Conservation (phyloP, 2,797 vertebrate species). For the Enteromius paludinosus region DNA sequence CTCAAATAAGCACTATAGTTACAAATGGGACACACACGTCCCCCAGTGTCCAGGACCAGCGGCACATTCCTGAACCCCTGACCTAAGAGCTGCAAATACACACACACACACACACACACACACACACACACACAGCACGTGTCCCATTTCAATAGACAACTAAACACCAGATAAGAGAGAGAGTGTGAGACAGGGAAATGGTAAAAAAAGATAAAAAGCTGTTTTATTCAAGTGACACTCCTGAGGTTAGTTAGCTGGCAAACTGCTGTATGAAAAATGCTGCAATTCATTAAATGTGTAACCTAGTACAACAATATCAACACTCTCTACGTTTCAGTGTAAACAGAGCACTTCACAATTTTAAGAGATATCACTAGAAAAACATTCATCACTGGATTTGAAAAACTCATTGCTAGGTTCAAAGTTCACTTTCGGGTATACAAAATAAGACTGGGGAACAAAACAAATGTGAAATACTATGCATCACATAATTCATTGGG, state of each 20-base stretch:
- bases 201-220: conserved; percentile 43
- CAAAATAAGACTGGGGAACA: conserved; percentile 45
- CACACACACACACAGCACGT: conserved; percentile 27
- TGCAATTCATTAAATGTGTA: conserved; percentile 24
- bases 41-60: conserved; percentile 10
- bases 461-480: conserved; percentile 33
- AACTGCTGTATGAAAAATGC: conserved; percentile 26
- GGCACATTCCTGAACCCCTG: conserved; percentile 39
- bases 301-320: conserved; percentile 17
- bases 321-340: conserved; percentile 25
- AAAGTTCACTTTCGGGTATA: conserved; percentile 16
- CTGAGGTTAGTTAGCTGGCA: conserved; percentile 32
- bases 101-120: conserved; percentile 11
- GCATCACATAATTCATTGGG: conserved; percentile 18
- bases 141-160: conserved; percentile 52
- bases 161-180: conserved; percentile 43
- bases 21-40: conserved; percentile 31
- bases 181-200: conserved; percentile 6
- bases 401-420: not conserved
- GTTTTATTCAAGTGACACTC: conserved; percentile 47
- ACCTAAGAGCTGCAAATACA: conserved; percentile 52
- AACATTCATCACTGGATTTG: not conserved
- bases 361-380: conserved; percentile 5
- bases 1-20: conserved; percentile 34
- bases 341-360: conserved; percentile 22